Conservation (phyloP, 2,888 invertebrate species). For the Ophion ellenae region DNA sequence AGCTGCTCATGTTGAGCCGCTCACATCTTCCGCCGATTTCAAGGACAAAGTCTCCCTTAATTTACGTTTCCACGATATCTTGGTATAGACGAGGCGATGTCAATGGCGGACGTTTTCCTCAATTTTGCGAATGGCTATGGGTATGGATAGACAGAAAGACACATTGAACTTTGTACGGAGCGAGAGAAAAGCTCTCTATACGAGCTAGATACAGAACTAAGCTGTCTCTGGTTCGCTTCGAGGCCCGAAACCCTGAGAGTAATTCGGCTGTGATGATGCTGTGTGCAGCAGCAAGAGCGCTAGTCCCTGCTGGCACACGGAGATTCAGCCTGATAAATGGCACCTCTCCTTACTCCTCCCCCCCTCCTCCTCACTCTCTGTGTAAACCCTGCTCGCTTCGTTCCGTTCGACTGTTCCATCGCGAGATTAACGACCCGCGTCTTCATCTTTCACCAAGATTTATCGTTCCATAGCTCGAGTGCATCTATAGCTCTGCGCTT, state of each 20-base stretch:
- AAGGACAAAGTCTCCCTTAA: too few species aligned
- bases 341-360: slow-evolving; percentile 36
- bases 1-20: too few species aligned
- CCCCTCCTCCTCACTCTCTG: background rate
- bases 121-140: slow-evolving; percentile 32
- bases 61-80: background rate
- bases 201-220: slow-evolving; percentile 13
- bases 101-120: slow-evolving; percentile 29
- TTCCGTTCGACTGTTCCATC: slow-evolving; percentile 69
- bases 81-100: slow-evolving; percentile 6
- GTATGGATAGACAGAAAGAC: background rate
- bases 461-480: slow-evolving; percentile 62
- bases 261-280: slow-evolving; percentile 53
- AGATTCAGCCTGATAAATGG: slow-evolving; percentile 67
- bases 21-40: too few species aligned
- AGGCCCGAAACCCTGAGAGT: slow-evolving; percentile 35
- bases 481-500: slow-evolving; percentile 44
- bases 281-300: slow-evolving; percentile 44
- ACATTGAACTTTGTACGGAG: background rate
- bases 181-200: slow-evolving; percentile 23
- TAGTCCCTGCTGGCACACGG: slow-evolving; percentile 46
- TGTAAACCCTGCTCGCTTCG: slow-evolving; percentile 51
- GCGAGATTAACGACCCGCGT: slow-evolving; percentile 69
- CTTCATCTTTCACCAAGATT: slow-evolving; percentile 70
- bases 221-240: slow-evolving; percentile 41